A percentile compares a stretch with the other conserved stretches of the same genome.
Evolutionary conservation across 2,113 vertebrate genomes (phyloP).

Genomic region (Aix galericulata): DNA sequence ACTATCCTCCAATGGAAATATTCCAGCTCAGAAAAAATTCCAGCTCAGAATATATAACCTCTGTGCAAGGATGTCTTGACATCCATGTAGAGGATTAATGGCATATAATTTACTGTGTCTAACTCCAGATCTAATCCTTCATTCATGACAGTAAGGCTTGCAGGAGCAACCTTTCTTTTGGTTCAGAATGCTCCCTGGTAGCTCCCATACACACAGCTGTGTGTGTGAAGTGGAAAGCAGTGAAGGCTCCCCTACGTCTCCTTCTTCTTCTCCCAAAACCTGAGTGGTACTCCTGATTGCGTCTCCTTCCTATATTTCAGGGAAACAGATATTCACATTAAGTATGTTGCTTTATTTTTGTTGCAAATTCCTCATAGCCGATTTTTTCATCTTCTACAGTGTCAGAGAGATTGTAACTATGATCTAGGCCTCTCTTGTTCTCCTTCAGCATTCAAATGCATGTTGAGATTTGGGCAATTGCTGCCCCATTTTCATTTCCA

Average conservation of each 20-base stretch:
- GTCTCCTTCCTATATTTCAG: neutral
- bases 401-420: accelerated
- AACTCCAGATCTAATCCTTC: neutral
- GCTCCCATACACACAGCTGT: neutral
- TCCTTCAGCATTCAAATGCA: neutral
- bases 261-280: neutral
- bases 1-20: neutral
- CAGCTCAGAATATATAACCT: neutral
- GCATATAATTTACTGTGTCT: neutral
- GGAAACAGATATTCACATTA: neutral
- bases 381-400: neutral
- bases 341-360: neutral
- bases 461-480: neutral
- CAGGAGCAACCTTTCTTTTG: neutral
- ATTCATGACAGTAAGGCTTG: neutral
- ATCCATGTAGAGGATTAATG: neutral
- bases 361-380: neutral
- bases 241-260: neutral
- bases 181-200: neutral
- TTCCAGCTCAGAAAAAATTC: neutral
- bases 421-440: neutral
- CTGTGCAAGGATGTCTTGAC: neutral
- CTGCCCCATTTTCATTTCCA: neutral
- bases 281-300: neutral
- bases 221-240: neutral